Base-by-base conservation (phyloP, 1,140 invertebrate species). In the Drosophila lacertosa region DNA sequence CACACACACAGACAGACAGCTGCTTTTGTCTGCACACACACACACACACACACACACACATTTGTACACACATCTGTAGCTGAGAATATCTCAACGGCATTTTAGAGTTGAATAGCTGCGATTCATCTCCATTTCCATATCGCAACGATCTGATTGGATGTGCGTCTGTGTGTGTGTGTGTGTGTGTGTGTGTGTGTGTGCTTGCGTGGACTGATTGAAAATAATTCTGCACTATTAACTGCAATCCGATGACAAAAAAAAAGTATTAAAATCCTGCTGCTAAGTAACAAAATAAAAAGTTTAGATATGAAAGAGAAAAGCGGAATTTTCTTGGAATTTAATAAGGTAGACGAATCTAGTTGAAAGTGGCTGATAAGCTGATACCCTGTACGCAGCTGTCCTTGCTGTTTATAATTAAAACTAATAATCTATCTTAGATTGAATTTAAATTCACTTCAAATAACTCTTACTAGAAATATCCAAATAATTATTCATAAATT, bases 111-210 rank as follows among this genome's bases (percentile, higher is more conserved):
- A 59, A 82, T 74, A 53, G 69, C 59, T 40, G 39, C 40, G 44
- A 73, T 77, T 58, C 57, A 63, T 70, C 40, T 55, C 29, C 39
- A 69, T 73, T 73, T 77, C 9, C 73, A 60, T 72, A 60, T 60
- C 59, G 39, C 58, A 59, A 47, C 29, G 42, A 57, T 69, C 50
- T 70, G 35, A 26, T 32, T 53, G 13, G 35, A 35, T 16, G 15
- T 39, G n/a, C 50, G 11, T 39, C 35, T n/a, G 42, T n/a, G 13
- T 55, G 40, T 42, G 42, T 32, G 1, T 53, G n/a, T 10, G 16
- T n/a, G 22, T 62, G 29, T 47, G 15, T 44, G 26, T 50, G n/a
- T 37, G 7, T 69, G n/a, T 33, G 24, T 50, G 16, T 9, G 4
- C 15, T 9, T 24, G 15, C 20, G 15, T 33, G 4, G 29, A 4